Conservation (phyloP, 2,113 vertebrate genomes). For the Corythaixoides concolor region DNA sequence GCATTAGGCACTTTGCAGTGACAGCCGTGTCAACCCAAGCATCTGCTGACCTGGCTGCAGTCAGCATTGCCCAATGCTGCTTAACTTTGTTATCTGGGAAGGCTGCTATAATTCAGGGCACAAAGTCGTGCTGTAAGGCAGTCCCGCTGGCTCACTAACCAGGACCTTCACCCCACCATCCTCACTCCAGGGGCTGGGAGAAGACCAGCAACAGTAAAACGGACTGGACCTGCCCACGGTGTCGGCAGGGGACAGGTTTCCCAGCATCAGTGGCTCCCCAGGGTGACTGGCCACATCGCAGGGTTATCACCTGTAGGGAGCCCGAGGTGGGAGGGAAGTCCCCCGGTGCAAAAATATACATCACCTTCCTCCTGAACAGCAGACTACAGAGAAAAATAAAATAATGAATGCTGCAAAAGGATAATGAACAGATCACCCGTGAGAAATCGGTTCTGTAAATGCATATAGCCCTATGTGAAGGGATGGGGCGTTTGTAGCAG, state of each 20-base stretch:
- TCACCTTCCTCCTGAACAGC: not conserved
- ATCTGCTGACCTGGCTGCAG: not conserved
- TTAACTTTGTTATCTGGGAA: not conserved
- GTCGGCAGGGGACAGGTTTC: not conserved
- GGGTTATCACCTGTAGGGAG: not conserved
- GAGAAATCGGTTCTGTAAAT: not conserved
- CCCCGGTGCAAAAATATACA: not conserved
- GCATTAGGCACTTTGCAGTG: rapidly evolving
- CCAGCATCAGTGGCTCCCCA: not conserved
- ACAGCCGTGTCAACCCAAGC: not conserved
- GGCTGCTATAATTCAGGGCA: not conserved
- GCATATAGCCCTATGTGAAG: rapidly evolving
- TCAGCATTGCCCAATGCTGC: not conserved
- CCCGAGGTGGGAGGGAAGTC: not conserved
- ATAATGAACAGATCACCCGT: not conserved
- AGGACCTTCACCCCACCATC: not conserved
- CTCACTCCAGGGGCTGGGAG: not conserved
- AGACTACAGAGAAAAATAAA: rapidly evolving
- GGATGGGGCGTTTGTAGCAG: rapidly evolving
- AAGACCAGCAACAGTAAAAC: not conserved
- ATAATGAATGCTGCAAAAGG: not conserved
- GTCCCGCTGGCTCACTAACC: not conserved
- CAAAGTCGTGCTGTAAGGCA: not conserved
- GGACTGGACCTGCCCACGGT: rapidly evolving
- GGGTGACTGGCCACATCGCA: not conserved